Conservation (phyloP, 1,140 invertebrate species). For the fruit fly (Drosophila melanogaster) region DNA sequence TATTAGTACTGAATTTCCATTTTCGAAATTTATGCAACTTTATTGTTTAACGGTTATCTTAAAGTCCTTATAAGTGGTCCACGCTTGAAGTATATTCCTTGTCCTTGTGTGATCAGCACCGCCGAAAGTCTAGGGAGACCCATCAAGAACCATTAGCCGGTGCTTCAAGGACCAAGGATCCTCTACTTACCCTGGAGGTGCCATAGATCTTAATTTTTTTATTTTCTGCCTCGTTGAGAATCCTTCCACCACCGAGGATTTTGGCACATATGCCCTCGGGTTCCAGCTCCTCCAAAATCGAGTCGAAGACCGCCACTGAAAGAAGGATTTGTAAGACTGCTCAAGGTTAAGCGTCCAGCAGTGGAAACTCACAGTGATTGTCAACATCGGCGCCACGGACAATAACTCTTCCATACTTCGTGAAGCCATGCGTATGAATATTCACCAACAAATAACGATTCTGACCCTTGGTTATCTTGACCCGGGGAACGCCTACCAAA, state of each 20-base stretch:
- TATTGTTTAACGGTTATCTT: slow-evolving; percentile 18
- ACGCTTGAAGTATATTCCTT: slow-evolving; percentile 33
- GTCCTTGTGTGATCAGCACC: slow-evolving; percentile 49
- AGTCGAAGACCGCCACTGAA: slow-evolving; percentile 38
- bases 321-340: background rate
- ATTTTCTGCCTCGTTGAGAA: slow-evolving; percentile 1
- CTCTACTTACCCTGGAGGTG: slow-evolving; percentile 39
- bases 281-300: slow-evolving; percentile 21
- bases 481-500: slow-evolving; percentile 12
- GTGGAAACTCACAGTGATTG: slow-evolving; percentile 38
- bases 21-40: background rate
- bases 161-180: background rate
- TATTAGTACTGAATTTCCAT: slow-evolving; percentile 1
- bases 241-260: slow-evolving; percentile 51
- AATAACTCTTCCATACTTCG: slow-evolving; percentile 31
- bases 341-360: no score
- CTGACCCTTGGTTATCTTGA: slow-evolving; percentile 34
- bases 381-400: slow-evolving; percentile 24
- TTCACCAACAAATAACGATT: slow-evolving; percentile 37
- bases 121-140: slow-evolving; percentile 47
- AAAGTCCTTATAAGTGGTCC: slow-evolving; percentile 24
- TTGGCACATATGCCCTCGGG: slow-evolving; percentile 37
- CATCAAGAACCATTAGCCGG: no score
- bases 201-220: slow-evolving; percentile 43
- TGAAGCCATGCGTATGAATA: slow-evolving; percentile 51